Evolutionary conservation across 2,888 invertebrate species (phyloP).

Genomic region (Oscheius myriophilus): DNA sequence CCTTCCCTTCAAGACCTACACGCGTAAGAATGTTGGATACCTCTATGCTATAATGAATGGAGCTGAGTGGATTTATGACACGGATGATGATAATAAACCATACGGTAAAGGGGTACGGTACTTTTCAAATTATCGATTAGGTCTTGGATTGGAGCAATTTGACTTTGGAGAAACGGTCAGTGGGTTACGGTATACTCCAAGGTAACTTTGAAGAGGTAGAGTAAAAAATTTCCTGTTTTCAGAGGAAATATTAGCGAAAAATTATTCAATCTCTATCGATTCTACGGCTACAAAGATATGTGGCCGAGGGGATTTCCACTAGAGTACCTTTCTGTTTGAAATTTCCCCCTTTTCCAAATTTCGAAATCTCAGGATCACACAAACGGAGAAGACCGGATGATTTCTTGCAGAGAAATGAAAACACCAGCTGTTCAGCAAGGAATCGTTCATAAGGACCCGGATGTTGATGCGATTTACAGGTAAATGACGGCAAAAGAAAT

Average conservation of each 20-base stretch:
- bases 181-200: constrained; percentile 28
- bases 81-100: constrained; percentile 34
- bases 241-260: background rate
- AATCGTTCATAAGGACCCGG: constrained; percentile 42
- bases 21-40: constrained; percentile 31
- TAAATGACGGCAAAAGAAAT: background rate
- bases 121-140: constrained; percentile 19
- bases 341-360: background rate
- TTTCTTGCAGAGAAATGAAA: constrained; percentile 35
- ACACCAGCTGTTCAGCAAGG: constrained; percentile 51
- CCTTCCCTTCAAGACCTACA: constrained; percentile 5
- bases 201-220: background rate
- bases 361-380: constrained; percentile 31
- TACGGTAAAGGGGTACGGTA: constrained; percentile 6
- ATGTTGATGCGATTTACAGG: constrained; percentile 47
- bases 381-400: constrained; percentile 35
- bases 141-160: constrained; percentile 43
- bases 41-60: constrained; percentile 33
- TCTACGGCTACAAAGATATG: constrained; percentile 40
- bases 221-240: no score
- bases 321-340: constrained; percentile 27
- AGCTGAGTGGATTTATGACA: constrained; percentile 34
- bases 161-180: constrained; percentile 27
- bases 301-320: constrained; percentile 54
- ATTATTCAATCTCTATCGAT: constrained; percentile 50